A percentile compares a stretch with the other conserved stretches of the same genome.
Conservation (phyloP, 2,797 vertebrate species). For the Podarcis lilfordi region DNA sequence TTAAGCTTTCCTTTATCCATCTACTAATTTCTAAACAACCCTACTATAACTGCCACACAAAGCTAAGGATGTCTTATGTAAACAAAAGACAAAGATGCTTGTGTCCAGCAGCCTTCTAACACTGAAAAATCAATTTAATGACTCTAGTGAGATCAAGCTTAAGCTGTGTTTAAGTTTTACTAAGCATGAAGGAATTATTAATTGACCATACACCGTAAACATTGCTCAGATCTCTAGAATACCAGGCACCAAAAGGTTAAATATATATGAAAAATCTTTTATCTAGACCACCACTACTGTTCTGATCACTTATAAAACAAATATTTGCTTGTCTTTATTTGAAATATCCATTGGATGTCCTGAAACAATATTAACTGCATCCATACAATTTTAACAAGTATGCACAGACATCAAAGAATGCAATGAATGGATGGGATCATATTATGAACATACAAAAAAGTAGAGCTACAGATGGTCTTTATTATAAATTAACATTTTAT, state of each 20-base stretch:
- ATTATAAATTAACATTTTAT: conserved; percentile 64
- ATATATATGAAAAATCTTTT: conserved; percentile 52
- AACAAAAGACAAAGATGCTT: conserved; percentile 73
- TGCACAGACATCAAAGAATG: conserved; percentile 59
- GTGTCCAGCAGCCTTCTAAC: conserved; percentile 65
- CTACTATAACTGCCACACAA: conserved; percentile 61
- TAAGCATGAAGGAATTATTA: conserved; percentile 72
- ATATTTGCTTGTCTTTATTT: conserved; percentile 37
- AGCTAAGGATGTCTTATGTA: conserved; percentile 65
- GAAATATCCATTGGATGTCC: conserved; percentile 57
- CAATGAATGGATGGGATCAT: conserved; percentile 56
- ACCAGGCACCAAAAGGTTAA: conserved; percentile 26
- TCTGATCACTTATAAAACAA: conserved; percentile 36
- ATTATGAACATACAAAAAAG: conserved; percentile 36
- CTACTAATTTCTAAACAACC: conserved; percentile 64
- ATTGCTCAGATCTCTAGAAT: conserved; percentile 39
- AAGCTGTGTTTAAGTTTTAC: conserved; percentile 73
- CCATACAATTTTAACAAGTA: conserved; percentile 44
- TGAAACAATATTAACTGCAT: conserved; percentile 53
- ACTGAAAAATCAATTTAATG: conserved; percentile 65
- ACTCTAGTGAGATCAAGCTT: conserved; percentile 70
- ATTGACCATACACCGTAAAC: conserved; percentile 61
- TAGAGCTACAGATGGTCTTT: conserved; percentile 56
- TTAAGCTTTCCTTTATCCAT: conserved; percentile 73
- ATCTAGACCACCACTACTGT: conserved; percentile 39